These are phyloP conservation scores for Danionella dracula DNA, from an alignment of 2,797 vertebrate genomes.

Conservation along the genomic window DNA sequence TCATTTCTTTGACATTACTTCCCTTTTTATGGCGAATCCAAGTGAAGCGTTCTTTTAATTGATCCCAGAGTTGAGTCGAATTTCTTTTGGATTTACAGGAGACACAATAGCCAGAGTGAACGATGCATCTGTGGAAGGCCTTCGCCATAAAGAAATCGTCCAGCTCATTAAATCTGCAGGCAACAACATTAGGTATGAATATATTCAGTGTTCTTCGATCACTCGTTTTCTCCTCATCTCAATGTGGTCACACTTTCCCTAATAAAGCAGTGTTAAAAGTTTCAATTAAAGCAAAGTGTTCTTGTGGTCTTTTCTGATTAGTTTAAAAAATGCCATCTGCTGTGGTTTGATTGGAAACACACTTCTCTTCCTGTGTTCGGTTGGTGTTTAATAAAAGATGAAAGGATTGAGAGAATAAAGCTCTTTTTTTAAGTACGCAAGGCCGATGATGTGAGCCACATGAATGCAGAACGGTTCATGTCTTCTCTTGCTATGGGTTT, in stretches of 20 bases:
- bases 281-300: neutral
- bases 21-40: no score
- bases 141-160: constrained; percentile 88
- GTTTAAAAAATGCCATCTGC: neutral
- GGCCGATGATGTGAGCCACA: constrained; percentile 46
- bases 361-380: constrained; percentile 7
- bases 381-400: constrained; percentile 52
- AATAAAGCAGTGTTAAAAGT: neutral
- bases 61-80: no score
- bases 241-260: neutral
- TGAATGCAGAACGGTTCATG: constrained; percentile 19
- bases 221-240: neutral
- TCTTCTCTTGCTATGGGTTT: constrained; percentile 43
- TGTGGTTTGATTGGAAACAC: constrained; percentile 37
- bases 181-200: constrained; percentile 76
- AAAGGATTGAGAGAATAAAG: constrained; percentile 49
- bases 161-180: constrained; percentile 89
- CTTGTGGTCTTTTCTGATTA: constrained; percentile 3
- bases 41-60: neutral
- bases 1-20: no score
- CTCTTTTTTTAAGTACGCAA: constrained; percentile 20
- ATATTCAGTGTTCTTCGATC: neutral
- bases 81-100: constrained; percentile 61
- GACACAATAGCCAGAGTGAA: constrained; percentile 92
- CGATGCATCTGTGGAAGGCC: constrained; percentile 80